Percentiles rank a stretch among this genome's conserved stretches.
These are phyloP conservation scores for Natrix natrix DNA, from an alignment of 2,797 vertebrate genomes.

Conservation along the genomic window DNA sequence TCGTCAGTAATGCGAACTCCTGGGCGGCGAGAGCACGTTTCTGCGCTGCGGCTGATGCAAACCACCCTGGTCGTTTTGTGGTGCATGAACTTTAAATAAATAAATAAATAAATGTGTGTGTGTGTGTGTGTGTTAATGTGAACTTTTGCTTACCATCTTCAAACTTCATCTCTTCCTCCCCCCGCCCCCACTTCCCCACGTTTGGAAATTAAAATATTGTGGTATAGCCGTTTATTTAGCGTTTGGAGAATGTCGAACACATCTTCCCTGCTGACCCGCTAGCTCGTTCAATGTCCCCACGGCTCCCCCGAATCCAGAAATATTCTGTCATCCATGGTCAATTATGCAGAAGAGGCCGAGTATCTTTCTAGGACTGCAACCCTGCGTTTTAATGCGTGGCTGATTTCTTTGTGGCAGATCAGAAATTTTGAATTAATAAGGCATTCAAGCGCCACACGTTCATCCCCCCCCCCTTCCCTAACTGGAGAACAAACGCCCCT, in stretches of 20 bases:
- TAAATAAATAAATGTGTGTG: too few species aligned
- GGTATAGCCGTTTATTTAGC: too few species aligned
- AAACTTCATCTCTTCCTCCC: neutral
- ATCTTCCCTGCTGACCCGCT: neutral
- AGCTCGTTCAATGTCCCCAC: too few species aligned
- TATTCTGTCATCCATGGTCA: too few species aligned
- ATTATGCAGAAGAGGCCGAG: neutral
- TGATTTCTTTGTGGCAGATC: neutral
- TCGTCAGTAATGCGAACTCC: neutral
- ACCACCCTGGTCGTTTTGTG: neutral
- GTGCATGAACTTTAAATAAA: neutral
- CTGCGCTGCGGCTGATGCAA: neutral
- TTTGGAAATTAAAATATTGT: neutral
- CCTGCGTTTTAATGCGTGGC: neutral
- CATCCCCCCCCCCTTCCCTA: neutral
- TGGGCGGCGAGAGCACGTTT: neutral
- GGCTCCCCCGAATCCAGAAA: neutral
- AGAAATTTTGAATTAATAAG: neutral
- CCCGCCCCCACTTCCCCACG: neutral
- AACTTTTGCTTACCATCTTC: neutral
- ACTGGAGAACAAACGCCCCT: neutral
- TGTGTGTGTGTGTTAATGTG: too few species aligned
- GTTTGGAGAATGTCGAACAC: neutral
- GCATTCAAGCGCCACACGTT: neutral
- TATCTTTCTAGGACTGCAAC: neutral